Percentiles rank a stretch among this genome's conserved stretches.
These are phyloP conservation scores for Melanophora roralis DNA, from an alignment of 2,888 invertebrate species.

Conservation along the genomic window DNA sequence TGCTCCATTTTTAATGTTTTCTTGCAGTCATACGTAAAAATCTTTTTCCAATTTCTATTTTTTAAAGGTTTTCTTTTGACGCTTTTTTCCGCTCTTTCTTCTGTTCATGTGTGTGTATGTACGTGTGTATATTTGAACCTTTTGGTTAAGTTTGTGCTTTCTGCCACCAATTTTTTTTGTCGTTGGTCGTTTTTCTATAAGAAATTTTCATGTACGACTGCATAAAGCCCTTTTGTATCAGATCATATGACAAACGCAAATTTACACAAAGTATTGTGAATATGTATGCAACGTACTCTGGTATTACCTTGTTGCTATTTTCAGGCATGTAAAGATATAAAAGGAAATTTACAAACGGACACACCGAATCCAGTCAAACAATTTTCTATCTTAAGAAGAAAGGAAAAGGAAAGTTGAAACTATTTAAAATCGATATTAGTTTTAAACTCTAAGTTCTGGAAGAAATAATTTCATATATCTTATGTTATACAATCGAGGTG, in stretches of 20 bases:
- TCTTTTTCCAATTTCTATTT: conserved; percentile 11
- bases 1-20: conserved; percentile 35
- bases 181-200: not conserved
- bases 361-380: not conserved
- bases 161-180: conserved; percentile 3
- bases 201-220: conserved; percentile 51
- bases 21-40: conserved; percentile 48
- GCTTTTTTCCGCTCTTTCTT: not conserved
- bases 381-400: no score
- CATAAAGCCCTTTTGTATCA: conserved; percentile 41
- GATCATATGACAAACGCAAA: conserved; percentile 56
- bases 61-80: conserved; percentile 7
- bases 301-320: not conserved
- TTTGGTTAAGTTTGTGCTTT: conserved; percentile 14
- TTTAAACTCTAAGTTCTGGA: no score
- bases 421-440: no score
- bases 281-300: not conserved
- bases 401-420: no score
- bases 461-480: no score
- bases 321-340: not conserved
- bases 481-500: no score
- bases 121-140: not conserved
- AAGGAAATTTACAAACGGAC: not conserved
- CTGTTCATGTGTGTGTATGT: not conserved
- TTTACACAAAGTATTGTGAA: conserved; percentile 34